Evolutionary conservation across 2,113 vertebrate species (phyloP).

Genomic region (Uria aalge): DNA sequence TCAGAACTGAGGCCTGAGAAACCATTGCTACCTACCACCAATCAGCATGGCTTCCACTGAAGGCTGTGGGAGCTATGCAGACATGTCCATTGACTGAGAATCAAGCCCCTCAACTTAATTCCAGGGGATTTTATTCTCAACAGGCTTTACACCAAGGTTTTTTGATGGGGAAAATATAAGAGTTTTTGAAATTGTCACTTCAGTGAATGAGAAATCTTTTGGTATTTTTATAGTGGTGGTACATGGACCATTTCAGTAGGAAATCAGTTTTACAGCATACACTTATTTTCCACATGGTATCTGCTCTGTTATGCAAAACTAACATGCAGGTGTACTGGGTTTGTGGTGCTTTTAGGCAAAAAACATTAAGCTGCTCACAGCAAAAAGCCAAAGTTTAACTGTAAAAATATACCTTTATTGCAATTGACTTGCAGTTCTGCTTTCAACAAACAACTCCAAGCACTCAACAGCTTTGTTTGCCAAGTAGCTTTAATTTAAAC

Average conservation of each 20-base stretch:
- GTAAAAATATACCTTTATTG: not conserved
- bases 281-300: conserved; percentile 26
- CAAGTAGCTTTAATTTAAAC: not conserved
- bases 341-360: conserved; percentile 2
- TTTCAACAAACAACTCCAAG: not conserved
- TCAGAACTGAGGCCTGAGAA: not conserved
- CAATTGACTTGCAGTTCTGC: not conserved
- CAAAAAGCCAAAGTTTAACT: not conserved
- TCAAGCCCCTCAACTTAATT: not conserved
- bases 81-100: not conserved
- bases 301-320: not conserved
- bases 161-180: conserved; percentile 7
- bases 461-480: not conserved
- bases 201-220: conserved; percentile 23
- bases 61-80: not conserved
- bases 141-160: not conserved
- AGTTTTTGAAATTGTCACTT: conserved; percentile 30
- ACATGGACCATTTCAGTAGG: conserved; percentile 13
- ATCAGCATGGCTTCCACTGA: not conserved
- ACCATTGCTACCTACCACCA: not conserved
- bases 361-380: not conserved
- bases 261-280: conserved; percentile 40
- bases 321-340: conserved; percentile 6
- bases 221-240: conserved; percentile 45
- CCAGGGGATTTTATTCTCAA: not conserved